Evolutionary conservation across 2,113 vertebrate genomes (phyloP).

Genomic region (Dasypus novemcinctus): DNA sequence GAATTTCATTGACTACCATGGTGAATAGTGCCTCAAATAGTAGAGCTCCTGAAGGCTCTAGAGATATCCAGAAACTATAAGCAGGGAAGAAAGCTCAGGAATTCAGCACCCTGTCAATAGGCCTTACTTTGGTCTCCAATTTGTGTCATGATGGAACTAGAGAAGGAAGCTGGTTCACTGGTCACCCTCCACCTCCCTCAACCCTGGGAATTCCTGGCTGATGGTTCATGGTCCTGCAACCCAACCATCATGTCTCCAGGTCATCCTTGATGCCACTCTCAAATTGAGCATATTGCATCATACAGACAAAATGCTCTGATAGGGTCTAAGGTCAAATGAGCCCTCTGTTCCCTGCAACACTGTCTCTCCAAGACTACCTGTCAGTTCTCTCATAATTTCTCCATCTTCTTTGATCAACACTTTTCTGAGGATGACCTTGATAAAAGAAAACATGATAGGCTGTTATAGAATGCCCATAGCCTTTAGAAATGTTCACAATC

Average conservation of each 20-base stretch:
- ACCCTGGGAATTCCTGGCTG: neutral
- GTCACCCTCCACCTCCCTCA: neutral
- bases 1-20: too few species aligned
- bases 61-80: too few species aligned
- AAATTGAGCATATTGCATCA: rapidly evolving
- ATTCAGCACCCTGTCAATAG: too few species aligned
- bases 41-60: too few species aligned
- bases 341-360: neutral
- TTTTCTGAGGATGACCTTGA: neutral
- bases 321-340: neutral
- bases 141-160: neutral
- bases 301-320: neutral
- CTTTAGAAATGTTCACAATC: neutral
- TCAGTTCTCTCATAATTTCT: neutral
- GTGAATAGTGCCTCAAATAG: too few species aligned
- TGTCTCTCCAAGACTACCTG: neutral
- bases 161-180: neutral
- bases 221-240: neutral
- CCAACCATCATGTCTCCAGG: neutral
- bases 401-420: rapidly evolving
- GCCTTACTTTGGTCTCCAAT: neutral
- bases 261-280: rapidly evolving
- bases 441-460: neutral
- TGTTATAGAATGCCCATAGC: neutral
- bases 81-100: too few species aligned